Evolutionary conservation across 1,140 invertebrate genomes (phyloP), one percentile per base, ranked within the genome.

Genomic region (Scaptomyza hsui): DNA sequence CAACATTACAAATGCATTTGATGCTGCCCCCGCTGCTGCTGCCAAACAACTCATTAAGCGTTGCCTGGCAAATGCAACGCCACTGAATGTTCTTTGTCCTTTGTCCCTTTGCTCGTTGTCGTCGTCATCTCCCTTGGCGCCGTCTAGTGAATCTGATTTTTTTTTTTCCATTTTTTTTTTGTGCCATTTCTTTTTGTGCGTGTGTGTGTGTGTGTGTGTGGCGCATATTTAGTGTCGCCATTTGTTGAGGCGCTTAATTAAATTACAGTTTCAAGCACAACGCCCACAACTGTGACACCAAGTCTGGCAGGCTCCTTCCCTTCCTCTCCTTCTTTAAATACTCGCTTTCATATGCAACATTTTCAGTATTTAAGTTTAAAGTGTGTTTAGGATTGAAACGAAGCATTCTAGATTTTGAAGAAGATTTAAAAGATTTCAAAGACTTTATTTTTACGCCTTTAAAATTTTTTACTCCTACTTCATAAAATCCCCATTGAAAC

Each of bases 21-120:
- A 67, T 24, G 26, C 41, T 29, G 26, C 24, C n/a, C 7, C n/a
- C 2, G 10, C 1, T 2, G n/a, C 35, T 19, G 21, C 13, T 39
- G 29, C 64, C 49, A 47, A 55, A 39, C 62, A 72, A 51, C 68
- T 72, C 68, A 65, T 72, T 72, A 65, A 72, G 70, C 68, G 55
- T 21, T 37, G 42, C 57, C 51, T 51, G 18, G 47, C 51, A 21
- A 15, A 10, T 21, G 51, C 51, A 21, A 37, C 29, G 13, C 35
- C 37, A 39, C 18, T 39, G 19, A 62, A 55, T 48, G 67, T 55
- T 32, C 59, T 55, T 62, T 53, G 65, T 63, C 49, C 49, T 44
- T 35, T 29, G 39, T 24, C 13, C 13, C 9, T 32, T 32, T 9
- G 9, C 9, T 16, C 12, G 16, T 21, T 35, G 53, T 42, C 48